phyloP scores from a whole-genome alignment of 1,140 invertebrate genomes.

The Chrysomallon squamiferum region DNA sequence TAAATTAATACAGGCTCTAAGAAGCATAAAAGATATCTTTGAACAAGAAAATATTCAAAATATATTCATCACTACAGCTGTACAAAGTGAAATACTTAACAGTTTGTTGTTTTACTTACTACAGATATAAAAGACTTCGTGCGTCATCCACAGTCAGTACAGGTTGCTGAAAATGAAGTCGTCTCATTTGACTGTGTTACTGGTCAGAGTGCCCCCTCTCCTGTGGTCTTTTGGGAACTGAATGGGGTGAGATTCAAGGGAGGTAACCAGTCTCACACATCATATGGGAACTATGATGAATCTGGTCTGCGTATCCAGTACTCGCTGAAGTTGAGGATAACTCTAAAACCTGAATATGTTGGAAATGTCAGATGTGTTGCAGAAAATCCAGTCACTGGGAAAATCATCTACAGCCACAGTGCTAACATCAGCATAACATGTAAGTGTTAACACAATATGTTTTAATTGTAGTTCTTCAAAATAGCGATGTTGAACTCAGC shows the following conservation, averaged over 20 bases:
- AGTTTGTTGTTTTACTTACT: too few relatives aligned
- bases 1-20: background rate
- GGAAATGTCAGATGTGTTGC: slow-evolving; percentile 32
- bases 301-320: slow-evolving; percentile 22
- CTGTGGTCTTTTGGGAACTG: slow-evolving; percentile 33
- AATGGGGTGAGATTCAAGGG: slow-evolving; percentile 24
- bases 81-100: too few relatives aligned
- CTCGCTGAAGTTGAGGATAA: slow-evolving; percentile 32
- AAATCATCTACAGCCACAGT: slow-evolving; percentile 16
- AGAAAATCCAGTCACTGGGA: slow-evolving; percentile 17
- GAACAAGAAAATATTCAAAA: too few relatives aligned
- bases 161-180: background rate
- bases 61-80: too few relatives aligned
- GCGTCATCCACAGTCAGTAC: background rate
- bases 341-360: slow-evolving; percentile 7
- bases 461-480: too few relatives aligned
- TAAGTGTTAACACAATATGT: too few relatives aligned
- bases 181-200: background rate
- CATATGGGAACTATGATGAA: slow-evolving; percentile 28
- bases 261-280: slow-evolving; percentile 24
- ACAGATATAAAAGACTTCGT: background rate
- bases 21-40: too few relatives aligned
- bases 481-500: too few relatives aligned
- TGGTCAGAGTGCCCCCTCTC: slow-evolving; percentile 12
- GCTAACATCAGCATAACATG: slow-evolving; percentile 17